Conservation (phyloP, 2,113 vertebrate species). For the Lampris incognitus region DNA sequence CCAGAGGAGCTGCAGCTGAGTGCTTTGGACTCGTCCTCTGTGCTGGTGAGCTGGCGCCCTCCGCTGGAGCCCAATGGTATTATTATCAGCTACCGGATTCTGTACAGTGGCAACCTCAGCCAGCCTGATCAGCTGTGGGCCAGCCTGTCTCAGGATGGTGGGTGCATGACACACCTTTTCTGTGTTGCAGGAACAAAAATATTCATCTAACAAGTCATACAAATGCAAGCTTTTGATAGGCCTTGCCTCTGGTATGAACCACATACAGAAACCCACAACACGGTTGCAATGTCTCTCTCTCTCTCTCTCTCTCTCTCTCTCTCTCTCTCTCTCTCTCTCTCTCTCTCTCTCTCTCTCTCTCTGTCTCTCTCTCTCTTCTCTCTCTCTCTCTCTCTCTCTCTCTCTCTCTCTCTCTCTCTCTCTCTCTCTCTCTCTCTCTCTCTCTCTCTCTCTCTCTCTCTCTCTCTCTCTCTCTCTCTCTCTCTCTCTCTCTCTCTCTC, state of each 20-base stretch:
- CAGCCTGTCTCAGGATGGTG: constrained; percentile 90
- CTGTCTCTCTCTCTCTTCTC: too few species aligned
- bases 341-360: neutral
- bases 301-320: constrained; percentile 3
- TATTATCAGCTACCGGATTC: constrained; percentile 90
- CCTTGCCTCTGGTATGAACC: too few species aligned
- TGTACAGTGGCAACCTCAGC: constrained; percentile 89
- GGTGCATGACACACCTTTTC: constrained; percentile 35
- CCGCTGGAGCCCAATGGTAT: constrained; percentile 93
- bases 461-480: constrained; percentile 8
- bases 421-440: neutral
- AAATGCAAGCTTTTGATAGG: too few species aligned
- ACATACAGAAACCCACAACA: too few species aligned
- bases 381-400: constrained; percentile 22
- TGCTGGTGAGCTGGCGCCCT: constrained; percentile 94
- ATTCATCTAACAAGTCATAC: too few species aligned
- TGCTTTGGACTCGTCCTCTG: constrained; percentile 87
- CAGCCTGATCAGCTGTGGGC: constrained; percentile 92
- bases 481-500: neutral
- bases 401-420: constrained; percentile 8
- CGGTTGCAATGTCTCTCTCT: neutral
- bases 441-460: neutral
- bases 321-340: neutral
- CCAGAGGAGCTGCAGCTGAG: constrained; percentile 91
- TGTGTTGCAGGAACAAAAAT: too few species aligned